Percentiles rank a stretch among this genome's conserved stretches.
Conservation (phyloP, 2,797 vertebrate species). For the Spea hammondii region DNA sequence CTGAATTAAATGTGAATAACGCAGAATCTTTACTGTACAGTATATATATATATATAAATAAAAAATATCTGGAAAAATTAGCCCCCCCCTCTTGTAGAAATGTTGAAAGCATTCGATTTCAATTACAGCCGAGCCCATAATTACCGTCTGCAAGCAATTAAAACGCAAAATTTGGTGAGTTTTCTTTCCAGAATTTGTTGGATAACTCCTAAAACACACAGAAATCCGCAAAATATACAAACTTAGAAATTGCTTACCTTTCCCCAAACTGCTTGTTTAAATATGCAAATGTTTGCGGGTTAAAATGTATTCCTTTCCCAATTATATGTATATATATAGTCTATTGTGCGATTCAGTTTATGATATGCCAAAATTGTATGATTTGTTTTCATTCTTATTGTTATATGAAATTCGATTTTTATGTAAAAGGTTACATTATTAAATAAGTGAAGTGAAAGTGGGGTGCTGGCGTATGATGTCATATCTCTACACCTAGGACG, state of each 20-base stretch:
- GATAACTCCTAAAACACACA: slow-evolving; percentile 46
- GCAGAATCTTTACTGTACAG: slow-evolving; percentile 24
- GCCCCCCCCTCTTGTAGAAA: slow-evolving; percentile 13
- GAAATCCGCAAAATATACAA: slow-evolving; percentile 51
- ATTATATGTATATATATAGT: not conserved
- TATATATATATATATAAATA: not conserved
- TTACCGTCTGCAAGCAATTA: slow-evolving; percentile 50
- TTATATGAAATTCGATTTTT: too few species aligned
- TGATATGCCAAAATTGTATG: too few species aligned
- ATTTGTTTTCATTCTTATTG: too few species aligned
- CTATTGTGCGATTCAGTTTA: too few species aligned
- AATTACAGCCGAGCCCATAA: slow-evolving; percentile 59
- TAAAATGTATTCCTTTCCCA: not conserved
- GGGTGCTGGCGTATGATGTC: too few species aligned
- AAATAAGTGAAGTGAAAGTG: too few species aligned
- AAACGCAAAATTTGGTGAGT: slow-evolving; percentile 33
- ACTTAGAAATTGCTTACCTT: slow-evolving; percentile 48
- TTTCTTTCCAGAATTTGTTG: slow-evolving; percentile 48
- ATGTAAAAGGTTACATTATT: too few species aligned
- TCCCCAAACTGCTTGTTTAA: slow-evolving; percentile 43
- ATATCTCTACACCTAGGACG: too few species aligned
- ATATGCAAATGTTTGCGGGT: slow-evolving; percentile 36
- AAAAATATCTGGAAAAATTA: slow-evolving; percentile 20
- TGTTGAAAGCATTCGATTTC: slow-evolving; percentile 61
- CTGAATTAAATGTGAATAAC: not conserved